Evolutionary conservation across 35 echinoderm and acorn worm species (phyloP), one percentile per base, ranked within the genome.

Genomic region (Acanthaster planci): DNA sequence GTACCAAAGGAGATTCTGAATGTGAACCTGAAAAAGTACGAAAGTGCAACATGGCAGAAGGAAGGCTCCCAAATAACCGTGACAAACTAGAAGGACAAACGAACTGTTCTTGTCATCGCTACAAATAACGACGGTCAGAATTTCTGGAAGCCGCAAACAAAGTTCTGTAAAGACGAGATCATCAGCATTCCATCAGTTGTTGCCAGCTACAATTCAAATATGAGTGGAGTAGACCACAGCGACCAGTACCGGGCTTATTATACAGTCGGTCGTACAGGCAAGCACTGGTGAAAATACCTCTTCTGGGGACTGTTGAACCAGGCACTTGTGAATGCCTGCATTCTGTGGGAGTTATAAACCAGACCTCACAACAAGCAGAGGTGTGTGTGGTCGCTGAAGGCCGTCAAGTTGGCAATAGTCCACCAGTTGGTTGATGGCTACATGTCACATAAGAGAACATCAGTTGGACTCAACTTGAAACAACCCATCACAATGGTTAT

Each of bases 261-360:
- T 37, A 85, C 68, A 6, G 83, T 85, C 15, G 60, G 83, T 21
- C 52, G 83, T 42, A 85, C 60, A 14, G 60, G 83, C 32, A 84
- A 57, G 40, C 26, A 60, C 22, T 85, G 83, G 83, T 85, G 83
- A 38, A 85, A 85, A 39, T 85, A 85, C 27, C 57, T 85, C 7
- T 85, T 85, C 52, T 40, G 58, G 55, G 56, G 56, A 29, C 37
- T 85, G 18, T 40, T 85, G 6, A 85, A 85, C 54, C 29, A 55
- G 35, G 55, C 82, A 16, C 54, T 85, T 55, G 31, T 85, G 29
- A 85, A 85, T 75, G 55, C 82, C 3, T 85, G 38, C 82, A 85
- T 85, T 40, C 18, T 85, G 30, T 85, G 82, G 82, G 82, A 85
- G 35, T 19, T 85, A 16, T 67, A 29, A 17, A 36, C 82, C 8